Evolutionary conservation across 1,140 invertebrate genomes (phyloP).

Genomic region (Armadillidium nasatum): DNA sequence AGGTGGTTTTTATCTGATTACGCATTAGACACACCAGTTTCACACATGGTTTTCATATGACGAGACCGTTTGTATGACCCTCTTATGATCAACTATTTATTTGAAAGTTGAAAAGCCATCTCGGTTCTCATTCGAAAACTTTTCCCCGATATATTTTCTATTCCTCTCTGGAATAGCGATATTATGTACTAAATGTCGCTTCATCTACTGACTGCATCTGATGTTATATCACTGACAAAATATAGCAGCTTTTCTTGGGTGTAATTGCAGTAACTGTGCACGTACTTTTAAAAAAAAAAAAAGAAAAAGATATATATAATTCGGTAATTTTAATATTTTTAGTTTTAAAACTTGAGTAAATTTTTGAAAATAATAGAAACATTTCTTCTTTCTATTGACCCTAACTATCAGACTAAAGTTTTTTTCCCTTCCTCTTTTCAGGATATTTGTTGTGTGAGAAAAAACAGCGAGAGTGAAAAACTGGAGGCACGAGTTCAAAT

Average conservation of each 20-base stretch:
- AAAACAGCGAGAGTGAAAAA: neutral
- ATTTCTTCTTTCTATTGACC: neutral
- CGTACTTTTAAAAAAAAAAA: neutral
- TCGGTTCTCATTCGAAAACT: no score
- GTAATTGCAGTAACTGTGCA: neutral
- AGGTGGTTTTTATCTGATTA: no score
- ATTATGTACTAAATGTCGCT: no score
- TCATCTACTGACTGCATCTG: no score
- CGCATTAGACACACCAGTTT: no score
- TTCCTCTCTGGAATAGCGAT: no score
- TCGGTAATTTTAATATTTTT: neutral
- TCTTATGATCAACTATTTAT: no score
- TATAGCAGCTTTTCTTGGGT: neutral
- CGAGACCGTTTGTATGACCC: no score
- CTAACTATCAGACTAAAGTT: neutral
- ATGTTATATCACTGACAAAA: neutral
- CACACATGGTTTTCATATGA: no score
- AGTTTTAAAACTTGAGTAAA: neutral
- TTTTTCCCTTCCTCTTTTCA: neutral
- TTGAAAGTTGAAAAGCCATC: no score
- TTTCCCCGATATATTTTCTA: no score
- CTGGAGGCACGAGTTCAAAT: neutral
- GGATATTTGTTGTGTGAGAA: neutral
- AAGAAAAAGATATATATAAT: neutral
- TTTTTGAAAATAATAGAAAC: neutral